Base-by-base conservation (phyloP, 2,797 vertebrate species). In the Sebastolobus altivelis region DNA sequence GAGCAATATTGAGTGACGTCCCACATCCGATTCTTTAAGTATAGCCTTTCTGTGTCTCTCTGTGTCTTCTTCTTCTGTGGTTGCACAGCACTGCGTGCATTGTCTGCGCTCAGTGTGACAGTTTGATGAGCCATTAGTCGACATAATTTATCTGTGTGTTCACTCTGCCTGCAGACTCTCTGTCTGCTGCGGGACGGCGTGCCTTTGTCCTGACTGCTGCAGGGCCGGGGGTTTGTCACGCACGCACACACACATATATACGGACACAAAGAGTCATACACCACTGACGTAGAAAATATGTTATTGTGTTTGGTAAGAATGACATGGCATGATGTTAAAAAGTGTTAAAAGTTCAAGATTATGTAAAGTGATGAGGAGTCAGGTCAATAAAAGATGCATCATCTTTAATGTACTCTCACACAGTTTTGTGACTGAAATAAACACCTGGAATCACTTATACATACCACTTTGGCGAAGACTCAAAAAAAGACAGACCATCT, bases 41-140 rank as follows among this genome's bases (percentile, higher is more conserved):
- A 86, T 70, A 86, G 73, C 43, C 61, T 84, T 83, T 69, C 70
- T 11, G 38, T 66, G 49, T 16, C 14, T 77, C 52, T 72, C 55
- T 84, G 63, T 60, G 49, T 40, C 77, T 84, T 73, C 80, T 80
- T 81, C 66, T 83, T 68, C 75, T 81, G 65, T 62, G 69, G 81
- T 84, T 75, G 84, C 52, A 27, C 65, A n/a, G 46, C 16, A 14
- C 85, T 84, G 78, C 20, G 20, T 80, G 72, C 78, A 85, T 85
- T 85, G 87, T 90, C 87, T 90, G 65, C 10, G 31, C 80, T 72
- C 66, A 11, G 67, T 8, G 59, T 92, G 93, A 92, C 93, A 93
- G 80, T 87, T 93, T 93, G 90, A 94, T 91, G 90, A 93, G 85
- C 88, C 80, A 91, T 94, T 94, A 90, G 81, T 77, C 16, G 5